Base-by-base conservation (phyloP, 2,888 invertebrate genomes). In the Trissonchulus sp. region DNA sequence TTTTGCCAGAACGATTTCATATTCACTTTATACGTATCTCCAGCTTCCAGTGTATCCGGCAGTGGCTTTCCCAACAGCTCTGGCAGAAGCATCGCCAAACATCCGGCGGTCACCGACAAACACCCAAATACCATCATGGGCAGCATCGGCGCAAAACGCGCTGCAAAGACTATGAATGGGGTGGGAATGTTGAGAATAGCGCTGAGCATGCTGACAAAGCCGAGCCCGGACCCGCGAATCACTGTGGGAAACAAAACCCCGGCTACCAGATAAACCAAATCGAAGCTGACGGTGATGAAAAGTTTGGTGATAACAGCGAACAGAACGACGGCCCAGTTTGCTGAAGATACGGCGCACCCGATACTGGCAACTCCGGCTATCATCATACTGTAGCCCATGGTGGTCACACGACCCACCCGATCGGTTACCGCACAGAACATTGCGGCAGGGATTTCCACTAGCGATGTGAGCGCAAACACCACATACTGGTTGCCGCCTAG, bases 151-250 rank as follows among this genome's bases (percentile, higher is more conserved):
- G 23, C 33, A 36, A 34, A 15, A 30, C 34, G 65, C 28, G 34
- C 65, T 30, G 31, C 34, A 30, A 31, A 65, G 18, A 65, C n/a
- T 30, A 65, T 30, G 15, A 33, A 36, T 18, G 35, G 36, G n/a
- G 62, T 72, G 2, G 60, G 2, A n/a, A 72, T n/a, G 30, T 72
- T 72, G 23, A 72, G 28, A 23, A 72, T 2, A 15, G 36, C 15
- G n/a, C 28, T 33, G 2, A 62, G 3, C 28, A 62, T n/a, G 28
- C 28, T 72, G 28, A 35, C 3, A 35, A 69, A 36, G 8, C 71
- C 71, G 34, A 69, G 33, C 3, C 71, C 71, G 23, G 71, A 69
- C 8, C 33, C 71, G n/a, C 71, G 71, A 69, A 69, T 36, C 8
- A 69, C 71, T 2, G 71, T 69, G 2, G 71, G 71, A 36, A 69